phyloP scores from a whole-genome alignment of 2,888 invertebrate species.

The Amaurobius ferox region DNA sequence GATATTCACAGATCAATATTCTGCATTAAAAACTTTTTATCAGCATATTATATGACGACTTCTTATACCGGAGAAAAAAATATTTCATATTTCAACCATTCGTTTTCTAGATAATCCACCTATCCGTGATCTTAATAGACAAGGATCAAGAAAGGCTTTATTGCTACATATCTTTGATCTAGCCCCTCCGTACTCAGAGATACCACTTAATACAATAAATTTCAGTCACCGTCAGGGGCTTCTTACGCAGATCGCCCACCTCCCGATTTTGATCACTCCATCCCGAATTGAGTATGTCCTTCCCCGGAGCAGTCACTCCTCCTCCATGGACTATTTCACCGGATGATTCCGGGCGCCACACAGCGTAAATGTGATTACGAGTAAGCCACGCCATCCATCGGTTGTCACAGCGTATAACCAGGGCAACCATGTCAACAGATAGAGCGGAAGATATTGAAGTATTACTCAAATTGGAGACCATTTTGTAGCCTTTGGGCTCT shows the following conservation, averaged over 20 bases:
- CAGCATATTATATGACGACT: not conserved
- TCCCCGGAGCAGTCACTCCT: conserved; percentile 20
- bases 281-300: conserved; percentile 7
- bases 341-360: conserved; percentile 35
- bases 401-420: conserved; percentile 35
- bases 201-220: conserved; percentile 11
- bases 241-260: not conserved
- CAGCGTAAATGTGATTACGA: conserved; percentile 63
- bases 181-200: not conserved
- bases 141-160: not conserved
- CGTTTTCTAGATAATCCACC: not conserved
- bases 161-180: conserved; percentile 5
- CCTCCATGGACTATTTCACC: conserved; percentile 53
- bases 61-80: not conserved
- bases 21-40: not conserved
- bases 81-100: not conserved
- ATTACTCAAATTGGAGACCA: conserved; percentile 15
- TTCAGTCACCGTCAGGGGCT: conserved; percentile 5
- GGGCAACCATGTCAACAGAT: conserved; percentile 49
- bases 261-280: conserved; percentile 6
- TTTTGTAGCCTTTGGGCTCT: no score
- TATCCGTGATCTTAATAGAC: not conserved
- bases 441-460: conserved; percentile 58
- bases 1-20: no score
- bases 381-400: conserved; percentile 56